These are phyloP conservation scores for Sesamia nonagrioides DNA, from an alignment of 1,140 invertebrate genomes.

Conservation along the genomic window DNA sequence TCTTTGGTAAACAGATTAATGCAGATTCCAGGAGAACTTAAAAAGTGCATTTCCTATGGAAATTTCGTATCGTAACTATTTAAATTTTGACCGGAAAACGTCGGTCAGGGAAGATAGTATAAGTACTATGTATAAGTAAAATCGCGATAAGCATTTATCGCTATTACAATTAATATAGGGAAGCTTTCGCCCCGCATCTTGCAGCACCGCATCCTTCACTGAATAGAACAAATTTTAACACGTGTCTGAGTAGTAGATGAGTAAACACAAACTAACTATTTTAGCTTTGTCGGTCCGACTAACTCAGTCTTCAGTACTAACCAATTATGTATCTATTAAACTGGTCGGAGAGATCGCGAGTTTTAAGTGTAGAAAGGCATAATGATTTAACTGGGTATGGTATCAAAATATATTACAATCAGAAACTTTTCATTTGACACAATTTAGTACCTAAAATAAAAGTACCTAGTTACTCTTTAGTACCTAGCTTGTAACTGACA, in stretches of 20 bases:
- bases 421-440: background rate
- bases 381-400: background rate
- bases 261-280: conserved; percentile 27
- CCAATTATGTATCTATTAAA: background rate
- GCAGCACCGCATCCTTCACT: background rate
- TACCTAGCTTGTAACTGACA: no score
- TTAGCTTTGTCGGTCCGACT: background rate
- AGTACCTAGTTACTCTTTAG: no score
- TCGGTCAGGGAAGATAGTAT: no score
- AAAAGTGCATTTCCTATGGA: no score
- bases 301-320: background rate
- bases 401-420: no score
- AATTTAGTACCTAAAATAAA: background rate
- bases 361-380: background rate
- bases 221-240: conserved; percentile 24
- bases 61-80: no score
- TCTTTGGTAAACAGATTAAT: no score
- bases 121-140: background rate
- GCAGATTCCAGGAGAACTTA: no score
- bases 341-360: background rate
- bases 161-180: conserved; percentile 2
- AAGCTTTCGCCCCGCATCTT: conserved; percentile 17
- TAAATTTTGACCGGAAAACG: no score
- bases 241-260: background rate
- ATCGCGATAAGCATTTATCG: background rate